Evolutionary conservation across 2,888 invertebrate genomes (phyloP).

Genomic region (Heliconius sara): DNA sequence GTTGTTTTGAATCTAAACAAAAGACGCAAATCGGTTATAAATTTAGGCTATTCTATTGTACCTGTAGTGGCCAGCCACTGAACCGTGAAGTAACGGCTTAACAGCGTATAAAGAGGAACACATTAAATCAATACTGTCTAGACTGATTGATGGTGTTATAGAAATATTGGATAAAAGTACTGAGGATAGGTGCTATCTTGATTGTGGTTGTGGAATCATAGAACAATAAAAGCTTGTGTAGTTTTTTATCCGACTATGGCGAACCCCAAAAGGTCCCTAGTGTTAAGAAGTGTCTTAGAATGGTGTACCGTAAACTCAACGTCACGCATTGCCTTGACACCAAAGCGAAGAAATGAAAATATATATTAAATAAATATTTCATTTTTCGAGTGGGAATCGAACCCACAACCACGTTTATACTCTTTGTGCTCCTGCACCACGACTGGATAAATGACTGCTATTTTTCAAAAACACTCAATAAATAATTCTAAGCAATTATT

Average conservation of each 20-base stretch:
- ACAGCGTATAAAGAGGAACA: slow-evolving; percentile 30
- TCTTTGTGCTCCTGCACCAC: no score
- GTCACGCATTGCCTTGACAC: no score
- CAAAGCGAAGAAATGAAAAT: no score
- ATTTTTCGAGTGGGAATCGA: no score
- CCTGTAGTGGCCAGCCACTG: slow-evolving; percentile 18
- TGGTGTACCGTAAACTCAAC: no score
- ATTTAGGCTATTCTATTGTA: slow-evolving; percentile 21
- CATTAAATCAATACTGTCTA: slow-evolving; percentile 38
- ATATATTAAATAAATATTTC: no score
- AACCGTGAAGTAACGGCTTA: slow-evolving; percentile 30
- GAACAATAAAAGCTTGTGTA: neutral
- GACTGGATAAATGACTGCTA: no score
- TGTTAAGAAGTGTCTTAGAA: no score
- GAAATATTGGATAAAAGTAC: neutral
- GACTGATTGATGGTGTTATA: slow-evolving; percentile 30
- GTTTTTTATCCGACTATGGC: neutral
- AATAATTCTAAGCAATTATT: no score
- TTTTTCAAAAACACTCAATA: no score
- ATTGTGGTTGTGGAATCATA: neutral
- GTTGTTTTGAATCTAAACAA: slow-evolving; percentile 22
- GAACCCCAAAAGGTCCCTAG: no score
- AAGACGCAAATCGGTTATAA: neutral
- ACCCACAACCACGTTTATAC: no score
- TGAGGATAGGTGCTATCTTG: neutral